Evolutionary conservation across 1,140 invertebrate genomes (phyloP).

Genomic region (Fragariocoptes setiger): DNA sequence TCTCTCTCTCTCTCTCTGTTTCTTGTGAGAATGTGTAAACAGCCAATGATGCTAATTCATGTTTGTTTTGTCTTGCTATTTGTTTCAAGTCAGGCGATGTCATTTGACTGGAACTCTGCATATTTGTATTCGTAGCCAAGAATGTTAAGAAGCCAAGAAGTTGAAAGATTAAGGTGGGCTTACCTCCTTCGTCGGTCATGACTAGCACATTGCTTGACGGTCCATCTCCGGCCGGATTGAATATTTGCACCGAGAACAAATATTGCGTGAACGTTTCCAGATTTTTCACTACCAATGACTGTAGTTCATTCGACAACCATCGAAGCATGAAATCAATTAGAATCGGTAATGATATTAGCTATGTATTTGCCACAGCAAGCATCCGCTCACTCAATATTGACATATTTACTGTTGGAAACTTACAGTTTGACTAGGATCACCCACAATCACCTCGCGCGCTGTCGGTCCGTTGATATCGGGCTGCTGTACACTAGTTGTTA

Average conservation of each 20-base stretch:
- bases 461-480: not conserved
- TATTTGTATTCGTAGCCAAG: no score
- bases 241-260: slow-evolving; percentile 35
- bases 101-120: no score
- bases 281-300: slow-evolving; percentile 34
- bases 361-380: not conserved
- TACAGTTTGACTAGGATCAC: no score
- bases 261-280: slow-evolving; percentile 39
- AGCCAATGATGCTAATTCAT: no score
- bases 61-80: no score
- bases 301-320: slow-evolving; percentile 17
- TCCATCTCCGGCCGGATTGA: slow-evolving; percentile 36
- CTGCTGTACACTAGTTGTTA: not conserved
- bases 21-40: no score
- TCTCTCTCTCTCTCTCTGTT: no score
- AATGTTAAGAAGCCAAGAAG: no score
- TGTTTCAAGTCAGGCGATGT: no score
- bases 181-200: slow-evolving; percentile 46
- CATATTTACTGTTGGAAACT: no score
- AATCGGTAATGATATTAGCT: no score
- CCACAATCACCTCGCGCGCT: not conserved
- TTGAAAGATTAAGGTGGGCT: slow-evolving; percentile 19
- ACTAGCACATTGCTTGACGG: slow-evolving; percentile 34
- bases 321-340: no score
- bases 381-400: not conserved